Base-by-base conservation (phyloP, 2,888 invertebrate species). In the Hypomecis punctinalis region DNA sequence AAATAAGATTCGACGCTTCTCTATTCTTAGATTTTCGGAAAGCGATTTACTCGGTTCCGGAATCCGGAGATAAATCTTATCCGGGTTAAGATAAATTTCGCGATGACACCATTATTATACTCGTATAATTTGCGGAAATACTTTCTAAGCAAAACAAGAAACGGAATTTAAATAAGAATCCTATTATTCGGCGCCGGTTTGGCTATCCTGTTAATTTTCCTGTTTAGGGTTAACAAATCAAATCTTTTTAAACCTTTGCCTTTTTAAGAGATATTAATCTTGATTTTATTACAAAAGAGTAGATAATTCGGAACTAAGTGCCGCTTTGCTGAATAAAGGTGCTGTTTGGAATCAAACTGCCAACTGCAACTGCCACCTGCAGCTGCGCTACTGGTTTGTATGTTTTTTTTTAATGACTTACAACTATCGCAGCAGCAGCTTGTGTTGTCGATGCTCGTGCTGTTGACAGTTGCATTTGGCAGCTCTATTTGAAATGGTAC, bases 51-150 rank as follows among this genome's bases (percentile, higher is more conserved):
- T 66, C 55, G 36, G 63, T 69, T 59, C 61, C 68, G 62, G 68
- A 66, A 62, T 60, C 61, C 68, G 63, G 69, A 70, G 64, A 74
- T 73, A 72, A 75, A 78, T 76, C 63, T 65, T 36, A 71, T 71
- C 69, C 64, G 61, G 57, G 66, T 66, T 60, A 70, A 65, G 69
- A 72, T 71, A 71, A 69, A 72, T 75, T 74, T 67, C 59, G 57
- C 46, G 70, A 64, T 48, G 67, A 70, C 71, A 66, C 53, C 45
- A 57, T 65, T 60, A 69, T 71, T 69, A 69, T 68, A 71, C 61
- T 67, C 68, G 67, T 52, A 66, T 67, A 73, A 69, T 67, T 62
- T 62, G 51, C 49, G 62, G 54, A 61, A 66, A 61, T 49, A 39
- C 13, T 62, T 59, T 54, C 13, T 36, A 37, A 61, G 48, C 45